Evolutionary conservation across 2,888 invertebrate genomes (phyloP), one percentile per base, ranked within the genome.

Genomic region (Drosophila tripunctata): DNA sequence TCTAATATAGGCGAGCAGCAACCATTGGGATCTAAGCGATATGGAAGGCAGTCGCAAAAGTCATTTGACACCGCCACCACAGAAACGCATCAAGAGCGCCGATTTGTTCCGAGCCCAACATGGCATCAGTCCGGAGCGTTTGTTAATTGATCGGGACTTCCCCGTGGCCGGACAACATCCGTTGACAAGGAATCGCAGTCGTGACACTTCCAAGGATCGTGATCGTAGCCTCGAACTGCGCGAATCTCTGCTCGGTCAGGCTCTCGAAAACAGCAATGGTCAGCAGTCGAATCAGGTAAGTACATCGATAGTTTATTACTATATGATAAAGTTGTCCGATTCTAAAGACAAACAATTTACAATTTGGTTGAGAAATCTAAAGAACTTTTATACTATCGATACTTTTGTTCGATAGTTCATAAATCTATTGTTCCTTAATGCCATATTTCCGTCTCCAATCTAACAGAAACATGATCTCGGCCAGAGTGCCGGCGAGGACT

Each of bases 401-500:
- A n/a, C n/a, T n/a, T n/a, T n/a, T n/a, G n/a, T n/a, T n/a, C n/a
- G n/a, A n/a, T n/a, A n/a, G n/a, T n/a, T n/a, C n/a, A n/a, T n/a
- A n/a, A n/a, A n/a, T n/a, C n/a, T n/a, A n/a, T n/a, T n/a, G n/a
- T n/a, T n/a, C n/a, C n/a, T n/a, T 6, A 30, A 2, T 10, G 10
- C n/a, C 10, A 1, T 6, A 17, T 31, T 14, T 24, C 41, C 5
- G 8, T 10, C 4, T 31, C 10, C 83, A 91, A 92, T 5, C 12
- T 14, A 0, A 1, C 40, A 88, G 92, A 92, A 92, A 83, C 93
- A 92, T 77, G 93, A 93, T 88, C 93, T 93, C 56, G 94, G 94
- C 78, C 95, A 95, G 90, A 95, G 95, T 71, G 94, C 95, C 36
- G 96, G 96, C 43, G 96, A 96, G 89, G 96, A 96, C 83, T 96